Conservation (phyloP, 2,113 vertebrate genomes). For the Neopipo cinnamomea region DNA sequence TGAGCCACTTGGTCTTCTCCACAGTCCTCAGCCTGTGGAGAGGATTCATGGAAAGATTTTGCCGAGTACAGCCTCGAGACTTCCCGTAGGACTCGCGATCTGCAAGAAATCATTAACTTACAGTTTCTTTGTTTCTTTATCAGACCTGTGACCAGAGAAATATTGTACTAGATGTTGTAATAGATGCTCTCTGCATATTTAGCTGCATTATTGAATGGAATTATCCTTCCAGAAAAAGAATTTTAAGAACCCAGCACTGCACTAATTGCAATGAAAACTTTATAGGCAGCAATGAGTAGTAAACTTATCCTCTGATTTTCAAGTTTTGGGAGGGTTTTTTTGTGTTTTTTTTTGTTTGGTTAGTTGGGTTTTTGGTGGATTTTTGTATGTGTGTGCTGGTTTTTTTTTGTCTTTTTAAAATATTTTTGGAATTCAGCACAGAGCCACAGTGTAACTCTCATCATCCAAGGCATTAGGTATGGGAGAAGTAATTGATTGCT, state of each 20-base stretch:
- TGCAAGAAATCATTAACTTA: neutral
- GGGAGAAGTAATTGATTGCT: conserved; percentile 52
- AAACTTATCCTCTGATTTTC: neutral
- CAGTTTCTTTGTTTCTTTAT: neutral
- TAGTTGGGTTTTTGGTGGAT: fast-evolving
- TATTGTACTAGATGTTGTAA: neutral
- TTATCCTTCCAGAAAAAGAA: neutral
- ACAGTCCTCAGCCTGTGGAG: neutral
- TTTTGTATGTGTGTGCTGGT: neutral
- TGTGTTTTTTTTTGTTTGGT: neutral
- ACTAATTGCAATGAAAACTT: neutral
- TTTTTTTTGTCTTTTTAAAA: neutral
- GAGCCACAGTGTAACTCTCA: neutral
- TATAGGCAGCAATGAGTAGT: neutral
- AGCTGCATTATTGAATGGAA: neutral
- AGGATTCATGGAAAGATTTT: neutral
- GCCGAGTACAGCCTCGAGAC: neutral
- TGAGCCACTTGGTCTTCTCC: neutral
- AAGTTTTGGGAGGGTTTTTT: neutral
- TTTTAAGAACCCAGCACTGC: neutral
- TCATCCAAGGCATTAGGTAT: neutral
- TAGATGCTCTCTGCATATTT: neutral
- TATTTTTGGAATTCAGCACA: conserved; percentile 9
- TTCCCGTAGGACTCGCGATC: neutral
- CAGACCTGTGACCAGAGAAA: neutral